These are phyloP conservation scores for Oreochromis spilurus DNA, from an alignment of 2,113 vertebrate genomes.

Conservation along the genomic window DNA sequence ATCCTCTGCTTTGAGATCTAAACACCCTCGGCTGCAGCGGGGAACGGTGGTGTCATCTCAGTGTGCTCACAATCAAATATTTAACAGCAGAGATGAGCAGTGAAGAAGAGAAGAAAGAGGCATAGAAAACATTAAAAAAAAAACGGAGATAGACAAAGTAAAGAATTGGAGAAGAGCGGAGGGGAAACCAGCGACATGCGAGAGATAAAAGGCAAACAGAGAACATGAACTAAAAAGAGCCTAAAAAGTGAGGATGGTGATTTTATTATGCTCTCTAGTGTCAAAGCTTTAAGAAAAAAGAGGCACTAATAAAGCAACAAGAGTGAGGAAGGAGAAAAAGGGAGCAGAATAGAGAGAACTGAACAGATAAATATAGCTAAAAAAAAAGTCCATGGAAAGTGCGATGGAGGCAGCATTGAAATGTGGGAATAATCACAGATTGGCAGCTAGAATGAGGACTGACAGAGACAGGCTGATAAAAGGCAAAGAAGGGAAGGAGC, in stretches of 20 bases:
- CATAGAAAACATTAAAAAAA: neutral
- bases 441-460: neutral
- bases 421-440: neutral
- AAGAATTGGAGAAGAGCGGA: neutral
- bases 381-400: neutral
- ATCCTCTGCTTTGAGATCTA: constrained; percentile 9
- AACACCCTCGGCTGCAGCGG: constrained; percentile 3
- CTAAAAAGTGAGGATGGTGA: neutral
- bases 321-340: neutral
- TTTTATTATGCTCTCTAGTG: neutral
- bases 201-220: neutral
- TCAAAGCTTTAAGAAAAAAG: neutral
- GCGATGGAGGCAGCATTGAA: neutral
- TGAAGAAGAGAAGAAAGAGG: neutral
- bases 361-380: neutral
- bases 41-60: constrained; percentile 24
- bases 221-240: neutral
- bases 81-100: constrained; percentile 17
- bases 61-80: constrained; percentile 43
- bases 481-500: neutral
- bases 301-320: neutral
- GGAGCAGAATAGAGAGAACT: neutral
- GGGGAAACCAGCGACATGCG: neutral
- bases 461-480: neutral
- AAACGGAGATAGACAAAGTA: neutral